Percentiles rank a stretch among this genome's conserved stretches.
Evolutionary conservation across 2,888 invertebrate species (phyloP).

Genomic region (Agrilus biguttatus): DNA sequence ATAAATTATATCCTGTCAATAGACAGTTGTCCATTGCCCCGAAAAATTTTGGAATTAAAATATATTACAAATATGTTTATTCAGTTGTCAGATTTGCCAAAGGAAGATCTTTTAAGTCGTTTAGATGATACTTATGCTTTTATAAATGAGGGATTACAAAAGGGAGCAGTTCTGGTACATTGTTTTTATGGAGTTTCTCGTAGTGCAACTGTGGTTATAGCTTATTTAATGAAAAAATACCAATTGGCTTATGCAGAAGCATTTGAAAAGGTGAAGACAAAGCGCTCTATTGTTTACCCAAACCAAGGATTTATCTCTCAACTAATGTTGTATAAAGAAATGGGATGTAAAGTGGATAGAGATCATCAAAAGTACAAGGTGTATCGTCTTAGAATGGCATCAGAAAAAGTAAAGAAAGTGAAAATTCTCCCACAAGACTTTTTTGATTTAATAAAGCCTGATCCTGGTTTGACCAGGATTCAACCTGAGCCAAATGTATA

Average conservation of each 20-base stretch:
- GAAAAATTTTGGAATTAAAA: constrained; percentile 51
- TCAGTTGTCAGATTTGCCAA: constrained; percentile 70
- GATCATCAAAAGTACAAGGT: constrained; percentile 56
- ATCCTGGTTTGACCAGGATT: constrained; percentile 58
- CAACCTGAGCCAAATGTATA: constrained; percentile 74
- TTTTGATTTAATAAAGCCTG: constrained; percentile 61
- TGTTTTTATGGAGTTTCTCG: constrained; percentile 87
- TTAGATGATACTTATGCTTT: constrained; percentile 66
- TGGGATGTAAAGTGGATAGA: constrained; percentile 57
- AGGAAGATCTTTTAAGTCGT: constrained; percentile 69
- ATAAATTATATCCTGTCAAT: constrained; percentile 70
- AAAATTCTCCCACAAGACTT: constrained; percentile 72
- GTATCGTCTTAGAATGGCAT: constrained; percentile 64
- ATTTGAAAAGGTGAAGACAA: constrained; percentile 50
- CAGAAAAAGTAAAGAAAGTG: constrained; percentile 67
- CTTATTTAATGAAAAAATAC: constrained; percentile 77
- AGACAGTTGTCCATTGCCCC: constrained; percentile 71
- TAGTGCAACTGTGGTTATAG: constrained; percentile 76
- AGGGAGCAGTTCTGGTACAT: constrained; percentile 68
- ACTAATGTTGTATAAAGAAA: constrained; percentile 61
- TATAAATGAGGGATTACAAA: constrained; percentile 50
- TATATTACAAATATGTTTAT: constrained; percentile 59
- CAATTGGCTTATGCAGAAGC: constrained; percentile 59
- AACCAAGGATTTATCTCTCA: constrained; percentile 72
- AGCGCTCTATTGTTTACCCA: constrained; percentile 58